These are phyloP conservation scores for Syndactyla subalaris DNA, from an alignment of 2,797 vertebrate species.

Conservation along the genomic window DNA sequence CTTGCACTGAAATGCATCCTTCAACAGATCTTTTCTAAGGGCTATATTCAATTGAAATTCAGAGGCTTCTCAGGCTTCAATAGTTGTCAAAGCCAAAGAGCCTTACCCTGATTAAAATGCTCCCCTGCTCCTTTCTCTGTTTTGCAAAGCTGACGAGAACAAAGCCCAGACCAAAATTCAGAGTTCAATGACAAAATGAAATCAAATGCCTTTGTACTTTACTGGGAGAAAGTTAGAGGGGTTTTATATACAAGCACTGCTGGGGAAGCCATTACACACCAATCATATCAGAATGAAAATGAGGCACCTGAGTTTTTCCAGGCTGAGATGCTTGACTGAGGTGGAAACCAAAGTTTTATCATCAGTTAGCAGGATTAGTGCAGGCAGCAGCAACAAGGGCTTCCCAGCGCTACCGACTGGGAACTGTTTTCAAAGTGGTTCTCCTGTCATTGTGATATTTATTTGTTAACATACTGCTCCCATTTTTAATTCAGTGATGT, in stretches of 20 bases:
- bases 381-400: not conserved
- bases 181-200: slow-evolving; percentile 5
- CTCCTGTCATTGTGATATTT: not conserved
- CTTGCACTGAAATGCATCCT: slow-evolving; percentile 58
- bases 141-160: not conserved
- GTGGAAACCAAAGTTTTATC: not conserved
- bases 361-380: not conserved
- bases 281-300: not conserved
- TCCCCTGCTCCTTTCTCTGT: not conserved
- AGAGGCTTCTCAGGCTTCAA: slow-evolving; percentile 54
- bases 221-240: not conserved
- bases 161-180: slow-evolving; percentile 8
- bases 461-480: not conserved
- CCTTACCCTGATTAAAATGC: slow-evolving; percentile 52
- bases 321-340: not conserved
- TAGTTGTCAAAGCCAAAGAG: slow-evolving; percentile 44
- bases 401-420: not conserved
- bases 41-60: slow-evolving; percentile 64
- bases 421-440: not conserved
- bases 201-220: not conserved
- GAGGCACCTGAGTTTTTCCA: not conserved
- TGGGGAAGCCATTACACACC: not conserved
- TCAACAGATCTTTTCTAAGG: slow-evolving; percentile 68
- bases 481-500: not conserved
- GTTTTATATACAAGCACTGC: not conserved